These are phyloP conservation scores for Anticlea derivata DNA, from an alignment of 2,888 invertebrate genomes.

Conservation along the genomic window DNA sequence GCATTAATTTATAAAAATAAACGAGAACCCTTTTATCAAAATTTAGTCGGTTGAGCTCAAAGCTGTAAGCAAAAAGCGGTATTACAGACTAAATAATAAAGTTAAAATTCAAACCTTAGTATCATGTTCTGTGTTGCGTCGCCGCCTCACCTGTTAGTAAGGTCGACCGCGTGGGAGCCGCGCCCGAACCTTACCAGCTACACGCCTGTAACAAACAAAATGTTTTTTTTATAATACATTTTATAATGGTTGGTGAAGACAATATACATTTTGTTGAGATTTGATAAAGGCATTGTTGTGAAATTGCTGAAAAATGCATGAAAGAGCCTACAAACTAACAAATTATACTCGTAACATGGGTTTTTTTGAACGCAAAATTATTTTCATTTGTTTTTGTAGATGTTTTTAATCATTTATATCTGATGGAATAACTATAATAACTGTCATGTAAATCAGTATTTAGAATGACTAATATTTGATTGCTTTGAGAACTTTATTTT, in stretches of 20 bases:
- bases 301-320: not conserved
- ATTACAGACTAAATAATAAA: constrained; percentile 53
- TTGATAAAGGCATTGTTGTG: not conserved
- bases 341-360: too few species aligned
- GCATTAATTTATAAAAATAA: constrained; percentile 47
- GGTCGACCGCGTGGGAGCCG: constrained; percentile 77
- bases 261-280: not conserved
- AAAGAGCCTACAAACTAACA: too few species aligned
- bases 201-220: constrained; percentile 62
- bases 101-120: constrained; percentile 79
- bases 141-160: constrained; percentile 83
- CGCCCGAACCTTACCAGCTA: constrained; percentile 75
- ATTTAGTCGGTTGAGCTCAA: constrained; percentile 9
- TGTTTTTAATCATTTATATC: too few species aligned
- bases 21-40: constrained; percentile 24
- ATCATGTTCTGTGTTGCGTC: constrained; percentile 81
- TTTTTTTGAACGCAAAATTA: too few species aligned
- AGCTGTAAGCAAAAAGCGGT: constrained; percentile 30
- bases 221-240: not conserved
- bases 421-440: too few species aligned
- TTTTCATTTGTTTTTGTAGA: too few species aligned
- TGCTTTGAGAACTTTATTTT: too few species aligned
- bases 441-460: too few species aligned
- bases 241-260: not conserved
- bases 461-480: too few species aligned